Percentiles rank a stretch among this genome's conserved stretches.
These are phyloP conservation scores for Lamellibrachia luymesi DNA, from an alignment of 1,140 invertebrate species.

Conservation along the genomic window DNA sequence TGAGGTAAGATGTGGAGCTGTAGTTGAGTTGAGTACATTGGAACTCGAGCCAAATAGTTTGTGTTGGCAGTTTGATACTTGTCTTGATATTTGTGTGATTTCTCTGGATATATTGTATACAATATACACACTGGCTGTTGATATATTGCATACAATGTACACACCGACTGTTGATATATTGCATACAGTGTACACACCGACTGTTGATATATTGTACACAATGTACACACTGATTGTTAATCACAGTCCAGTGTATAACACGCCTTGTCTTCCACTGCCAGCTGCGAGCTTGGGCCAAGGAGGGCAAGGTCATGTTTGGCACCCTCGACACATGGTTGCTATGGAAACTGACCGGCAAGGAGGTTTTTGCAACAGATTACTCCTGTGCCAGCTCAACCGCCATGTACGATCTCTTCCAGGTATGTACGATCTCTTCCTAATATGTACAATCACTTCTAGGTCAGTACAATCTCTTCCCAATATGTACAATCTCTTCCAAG, in stretches of 20 bases:
- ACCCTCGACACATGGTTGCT: constrained; percentile 91
- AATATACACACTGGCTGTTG: too few relatives aligned
- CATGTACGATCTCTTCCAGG: constrained; percentile 87
- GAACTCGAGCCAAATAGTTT: too few relatives aligned
- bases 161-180: too few relatives aligned
- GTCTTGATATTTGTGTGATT: too few relatives aligned
- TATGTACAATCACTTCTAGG: background rate
- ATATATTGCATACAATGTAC: too few relatives aligned
- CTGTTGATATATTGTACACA: too few relatives aligned
- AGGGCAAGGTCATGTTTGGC: constrained; percentile 76
- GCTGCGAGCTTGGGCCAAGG: constrained; percentile 20
- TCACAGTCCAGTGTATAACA: too few relatives aligned
- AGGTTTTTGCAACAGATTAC: constrained; percentile 78
- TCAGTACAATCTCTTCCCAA: background rate
- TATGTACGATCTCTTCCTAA: constrained; percentile 31
- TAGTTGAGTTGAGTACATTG: too few relatives aligned
- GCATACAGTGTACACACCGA: too few relatives aligned
- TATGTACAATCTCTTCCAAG: background rate
- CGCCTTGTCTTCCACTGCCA: background rate
- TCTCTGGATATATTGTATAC: too few relatives aligned
- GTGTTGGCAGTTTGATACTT: too few relatives aligned
- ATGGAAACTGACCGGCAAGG: constrained; percentile 71
- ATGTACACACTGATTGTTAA: too few relatives aligned
- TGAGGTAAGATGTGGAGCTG: background rate
- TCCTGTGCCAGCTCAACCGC: constrained; percentile 88